phyloP scores from a whole-genome alignment of 2,797 vertebrate genomes.

The Chloroceryle amazona region DNA sequence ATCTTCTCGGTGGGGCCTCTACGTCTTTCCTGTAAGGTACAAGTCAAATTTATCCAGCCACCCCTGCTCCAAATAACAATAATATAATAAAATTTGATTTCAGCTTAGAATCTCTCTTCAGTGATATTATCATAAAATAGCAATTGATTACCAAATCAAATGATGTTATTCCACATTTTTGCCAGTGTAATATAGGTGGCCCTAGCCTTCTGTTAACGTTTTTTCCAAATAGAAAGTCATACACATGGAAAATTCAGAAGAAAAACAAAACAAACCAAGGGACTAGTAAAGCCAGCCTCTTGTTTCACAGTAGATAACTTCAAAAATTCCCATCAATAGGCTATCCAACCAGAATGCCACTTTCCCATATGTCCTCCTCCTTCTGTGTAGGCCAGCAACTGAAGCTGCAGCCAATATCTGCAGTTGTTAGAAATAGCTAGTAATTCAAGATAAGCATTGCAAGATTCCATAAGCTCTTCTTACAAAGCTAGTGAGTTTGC shows the following conservation, averaged over 20 bases:
- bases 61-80: background rate
- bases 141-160: background rate
- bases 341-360: background rate
- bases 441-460: conserved; percentile 16
- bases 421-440: conserved; percentile 22
- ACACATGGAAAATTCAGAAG: background rate
- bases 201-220: background rate
- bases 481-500: background rate
- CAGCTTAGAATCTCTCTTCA: background rate
- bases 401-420: background rate
- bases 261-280: background rate
- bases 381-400: background rate
- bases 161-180: background rate
- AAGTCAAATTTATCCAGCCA: background rate
- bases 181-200: background rate
- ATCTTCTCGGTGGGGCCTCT: background rate
- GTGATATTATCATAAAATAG: background rate
- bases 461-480: conserved; percentile 22
- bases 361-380: background rate
- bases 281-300: background rate
- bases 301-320: conserved; percentile 16
- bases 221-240: background rate
- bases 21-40: background rate
- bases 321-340: background rate
- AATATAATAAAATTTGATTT: background rate